Evolutionary conservation across 2,113 vertebrate genomes (phyloP).

Genomic region (Acrocephalus arundinaceus): DNA sequence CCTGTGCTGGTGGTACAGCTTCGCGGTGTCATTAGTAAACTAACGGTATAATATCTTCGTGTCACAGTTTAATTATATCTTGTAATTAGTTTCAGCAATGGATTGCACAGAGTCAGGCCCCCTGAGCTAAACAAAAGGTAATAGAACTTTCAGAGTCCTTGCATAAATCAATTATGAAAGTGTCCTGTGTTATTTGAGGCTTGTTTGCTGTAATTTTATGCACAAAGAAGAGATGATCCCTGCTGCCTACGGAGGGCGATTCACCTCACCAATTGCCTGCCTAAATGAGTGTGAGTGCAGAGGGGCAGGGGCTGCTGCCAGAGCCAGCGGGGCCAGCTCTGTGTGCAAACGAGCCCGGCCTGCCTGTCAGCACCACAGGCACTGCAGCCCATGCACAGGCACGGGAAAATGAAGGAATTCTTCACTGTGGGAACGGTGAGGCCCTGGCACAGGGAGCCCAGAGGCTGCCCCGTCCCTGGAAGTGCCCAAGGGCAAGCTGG

Average conservation of each 20-base stretch:
- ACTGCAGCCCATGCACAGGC: accelerated
- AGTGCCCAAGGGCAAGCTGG: neutral
- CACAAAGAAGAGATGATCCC: slow-evolving; percentile 67
- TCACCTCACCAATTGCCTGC: slow-evolving; percentile 10
- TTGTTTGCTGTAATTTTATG: slow-evolving; percentile 82
- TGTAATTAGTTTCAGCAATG: slow-evolving; percentile 98
- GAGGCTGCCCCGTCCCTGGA: neutral
- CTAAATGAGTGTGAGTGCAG: neutral
- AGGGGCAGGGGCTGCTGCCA: neutral
- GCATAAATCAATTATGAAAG: slow-evolving; percentile 82
- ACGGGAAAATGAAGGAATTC: accelerated
- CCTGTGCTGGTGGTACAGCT: slow-evolving; percentile 89
- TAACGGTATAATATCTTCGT: slow-evolving; percentile 83
- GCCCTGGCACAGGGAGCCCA: neutral
- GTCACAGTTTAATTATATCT: slow-evolving; percentile 98
- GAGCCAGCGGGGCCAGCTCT: accelerated
- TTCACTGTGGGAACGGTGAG: accelerated
- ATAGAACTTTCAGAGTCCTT: slow-evolving; percentile 80
- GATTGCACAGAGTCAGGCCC: slow-evolving; percentile 91
- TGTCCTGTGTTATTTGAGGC: slow-evolving; percentile 76
- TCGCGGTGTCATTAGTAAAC: slow-evolving; percentile 91
- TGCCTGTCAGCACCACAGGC: neutral
- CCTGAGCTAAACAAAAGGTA: slow-evolving; percentile 86
- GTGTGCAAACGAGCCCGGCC: neutral
- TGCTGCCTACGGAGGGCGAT: slow-evolving; percentile 37